Base-by-base conservation (phyloP, 2,113 vertebrate genomes). In the Progne subis region DNA sequence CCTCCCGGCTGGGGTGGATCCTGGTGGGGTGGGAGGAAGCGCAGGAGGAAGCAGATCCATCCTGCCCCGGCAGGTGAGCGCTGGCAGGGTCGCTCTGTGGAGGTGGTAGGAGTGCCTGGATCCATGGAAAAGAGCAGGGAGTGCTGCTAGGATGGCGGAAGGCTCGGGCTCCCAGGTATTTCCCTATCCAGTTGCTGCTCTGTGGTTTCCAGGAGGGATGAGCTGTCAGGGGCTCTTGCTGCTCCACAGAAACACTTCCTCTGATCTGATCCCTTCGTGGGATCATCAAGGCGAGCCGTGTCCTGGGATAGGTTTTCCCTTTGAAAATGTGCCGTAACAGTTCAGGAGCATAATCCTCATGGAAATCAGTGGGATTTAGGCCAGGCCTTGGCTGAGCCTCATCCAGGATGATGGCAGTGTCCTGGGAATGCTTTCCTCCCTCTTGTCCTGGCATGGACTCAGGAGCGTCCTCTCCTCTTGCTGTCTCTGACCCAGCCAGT, bases 11-110 rank as follows among this genome's bases (percentile, higher is more conserved):
- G 0, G 1, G n/a, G 28, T 24, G 2, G 8, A 5, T 15, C 29
- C 47, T 53, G 61, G 28, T 60, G 86, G 78, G 77, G 17, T 2
- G 18, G 52, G 77, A 21, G 52, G 46, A 0, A 15, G 67, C 1
- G 0, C 39, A 28, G 76, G 46, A 5, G 82, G 18, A 14, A 11
- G 34, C 4, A 2, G 70, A 9, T 31, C 9, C 32, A 0, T 49
- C 18, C 37, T 32, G 47, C 86, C 49, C 43, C 4, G 29, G 7
- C 7, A 31, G 81, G 20, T 32, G 24, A 25, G 10, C 0, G 0
- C n/a, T 2, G 0, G 8, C 1, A 0, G 32, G 23, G 37, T 18
- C 0, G 0, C 3, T 19, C 25, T 39, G 8, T 11, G 5, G 6
- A 12, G 77, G 3, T 24, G 10, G 5, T 5, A 1, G 72, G 47